These are phyloP conservation scores for Atractosteus spatula DNA, from an alignment of 2,113 vertebrate genomes.

Conservation along the genomic window DNA sequence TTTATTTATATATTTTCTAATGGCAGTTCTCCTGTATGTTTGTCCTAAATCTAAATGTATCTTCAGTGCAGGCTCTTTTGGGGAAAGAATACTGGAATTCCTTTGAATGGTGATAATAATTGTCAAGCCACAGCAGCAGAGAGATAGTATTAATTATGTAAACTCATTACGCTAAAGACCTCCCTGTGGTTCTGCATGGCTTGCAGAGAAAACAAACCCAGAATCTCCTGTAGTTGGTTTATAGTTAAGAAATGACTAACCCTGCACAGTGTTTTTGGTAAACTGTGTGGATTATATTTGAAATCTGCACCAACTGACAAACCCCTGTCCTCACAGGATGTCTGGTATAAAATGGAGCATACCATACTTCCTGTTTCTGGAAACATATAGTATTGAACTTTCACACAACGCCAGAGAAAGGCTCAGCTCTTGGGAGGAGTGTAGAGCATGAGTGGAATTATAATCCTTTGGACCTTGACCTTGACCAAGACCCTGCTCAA, in stretches of 20 bases:
- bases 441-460: background rate
- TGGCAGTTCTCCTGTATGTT: too few species aligned
- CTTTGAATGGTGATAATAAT: too few species aligned
- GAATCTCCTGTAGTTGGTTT: background rate
- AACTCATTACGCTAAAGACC: background rate
- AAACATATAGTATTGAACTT: background rate
- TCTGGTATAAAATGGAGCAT: background rate
- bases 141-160: slow-evolving; percentile 21
- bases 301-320: background rate
- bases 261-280: background rate
- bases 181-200: background rate
- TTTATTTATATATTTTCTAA: too few species aligned
- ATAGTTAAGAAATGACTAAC: background rate
- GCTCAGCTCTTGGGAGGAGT: background rate
- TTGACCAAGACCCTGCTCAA: background rate
- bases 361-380: background rate
- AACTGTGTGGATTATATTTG: background rate
- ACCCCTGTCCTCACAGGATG: background rate
- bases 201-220: background rate
- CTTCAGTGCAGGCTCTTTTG: too few species aligned
- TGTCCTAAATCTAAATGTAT: too few species aligned
- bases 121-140: too few species aligned
- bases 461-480: background rate
- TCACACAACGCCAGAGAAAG: background rate
- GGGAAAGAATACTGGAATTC: too few species aligned